Evolutionary conservation across 2,113 vertebrate species (phyloP).

Genomic region (Tragelaphus imberbis): DNA sequence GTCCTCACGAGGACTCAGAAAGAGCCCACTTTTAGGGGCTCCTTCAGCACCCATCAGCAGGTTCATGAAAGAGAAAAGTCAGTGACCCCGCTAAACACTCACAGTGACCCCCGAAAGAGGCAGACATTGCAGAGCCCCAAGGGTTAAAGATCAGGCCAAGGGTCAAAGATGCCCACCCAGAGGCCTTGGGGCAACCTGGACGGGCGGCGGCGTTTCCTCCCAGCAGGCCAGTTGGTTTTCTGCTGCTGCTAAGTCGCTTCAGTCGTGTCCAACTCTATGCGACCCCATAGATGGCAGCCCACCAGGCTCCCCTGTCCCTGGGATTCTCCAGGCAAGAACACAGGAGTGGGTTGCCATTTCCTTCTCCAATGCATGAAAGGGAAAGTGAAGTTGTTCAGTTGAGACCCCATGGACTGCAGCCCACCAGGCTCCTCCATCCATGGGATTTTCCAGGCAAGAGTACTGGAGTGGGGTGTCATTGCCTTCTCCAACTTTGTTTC

Average conservation of each 20-base stretch:
- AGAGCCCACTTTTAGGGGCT: not conserved
- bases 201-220: fast-evolving
- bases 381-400: no score
- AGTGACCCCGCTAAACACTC: fast-evolving
- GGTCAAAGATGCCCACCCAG: not conserved
- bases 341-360: no score
- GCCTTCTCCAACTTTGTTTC: no score
- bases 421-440: no score
- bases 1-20: not conserved
- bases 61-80: not conserved
- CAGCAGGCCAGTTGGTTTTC: not conserved
- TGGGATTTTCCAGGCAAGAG: no score
- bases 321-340: no score
- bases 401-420: no score
- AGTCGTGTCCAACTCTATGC: no score
- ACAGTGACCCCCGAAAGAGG: not conserved
- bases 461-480: no score
- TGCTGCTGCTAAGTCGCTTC: not conserved
- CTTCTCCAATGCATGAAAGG: no score
- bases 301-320: no score
- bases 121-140: not conserved
- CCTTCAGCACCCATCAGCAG: not conserved
- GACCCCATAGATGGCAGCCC: no score
- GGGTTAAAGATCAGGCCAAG: not conserved
- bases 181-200: fast-evolving